Evolutionary conservation across 2,797 vertebrate genomes (phyloP).

Genomic region (Microchirus variegatus): DNA sequence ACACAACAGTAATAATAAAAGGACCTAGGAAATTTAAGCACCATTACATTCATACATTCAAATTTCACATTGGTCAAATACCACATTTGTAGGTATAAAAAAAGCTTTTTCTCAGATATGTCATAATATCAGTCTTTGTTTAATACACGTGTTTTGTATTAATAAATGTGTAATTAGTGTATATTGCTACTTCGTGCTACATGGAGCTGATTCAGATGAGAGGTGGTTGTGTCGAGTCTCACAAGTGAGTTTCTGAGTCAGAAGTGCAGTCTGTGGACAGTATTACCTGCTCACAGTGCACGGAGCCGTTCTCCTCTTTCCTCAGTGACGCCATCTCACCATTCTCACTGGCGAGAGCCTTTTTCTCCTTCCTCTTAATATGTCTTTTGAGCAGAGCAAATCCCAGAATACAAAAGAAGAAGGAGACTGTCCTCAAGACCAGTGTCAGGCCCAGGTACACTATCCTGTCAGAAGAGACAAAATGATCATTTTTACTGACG

Average conservation of each 20-base stretch:
- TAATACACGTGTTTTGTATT: too few species aligned
- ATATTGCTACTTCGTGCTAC: slow-evolving; percentile 40
- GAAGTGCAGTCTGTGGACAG: slow-evolving; percentile 60
- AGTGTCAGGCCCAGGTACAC: slow-evolving; percentile 80
- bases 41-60: too few species aligned
- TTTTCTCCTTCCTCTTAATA: slow-evolving; percentile 63
- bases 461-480: slow-evolving; percentile 60
- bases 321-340: slow-evolving; percentile 73
- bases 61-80: too few species aligned
- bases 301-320: slow-evolving; percentile 73
- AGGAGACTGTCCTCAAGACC: slow-evolving; percentile 77
- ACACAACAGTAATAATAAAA: too few species aligned
- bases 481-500: too few species aligned
- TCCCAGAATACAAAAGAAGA: slow-evolving; percentile 77
- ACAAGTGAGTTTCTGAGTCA: slow-evolving; percentile 77
- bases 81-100: too few species aligned
- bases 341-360: slow-evolving; percentile 57
- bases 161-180: slow-evolving; percentile 18
- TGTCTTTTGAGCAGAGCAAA: slow-evolving; percentile 74
- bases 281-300: slow-evolving; percentile 65
- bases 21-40: too few species aligned
- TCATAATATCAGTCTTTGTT: too few species aligned
- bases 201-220: slow-evolving; percentile 11
- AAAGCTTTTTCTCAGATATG: too few species aligned
- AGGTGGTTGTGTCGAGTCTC: slow-evolving; percentile 34